These are phyloP conservation scores for Porites divaricata DNA, from an alignment of 92 coral and sea anemone species.

Conservation along the genomic window DNA sequence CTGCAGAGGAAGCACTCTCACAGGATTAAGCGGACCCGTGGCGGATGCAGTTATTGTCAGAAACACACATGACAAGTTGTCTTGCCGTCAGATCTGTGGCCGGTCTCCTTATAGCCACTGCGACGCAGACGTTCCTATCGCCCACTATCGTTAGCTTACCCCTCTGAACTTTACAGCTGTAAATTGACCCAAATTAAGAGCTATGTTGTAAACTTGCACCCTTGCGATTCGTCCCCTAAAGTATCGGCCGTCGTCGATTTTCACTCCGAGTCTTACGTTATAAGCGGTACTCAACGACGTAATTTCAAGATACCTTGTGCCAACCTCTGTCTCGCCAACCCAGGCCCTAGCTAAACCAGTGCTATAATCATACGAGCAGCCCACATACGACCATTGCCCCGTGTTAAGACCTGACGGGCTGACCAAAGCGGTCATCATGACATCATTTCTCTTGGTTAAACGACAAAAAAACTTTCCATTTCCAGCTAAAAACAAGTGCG, in stretches of 20 bases:
- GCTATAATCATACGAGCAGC: conserved; percentile 22
- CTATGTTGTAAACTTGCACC: conserved; percentile 35
- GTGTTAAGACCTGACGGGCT: not conserved
- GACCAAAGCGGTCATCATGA: not conserved
- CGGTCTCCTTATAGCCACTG: not conserved
- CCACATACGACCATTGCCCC: conserved; percentile 26
- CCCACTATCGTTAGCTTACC: not conserved
- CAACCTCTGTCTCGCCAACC: conserved; percentile 16
- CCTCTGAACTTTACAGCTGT: conserved; percentile 23
- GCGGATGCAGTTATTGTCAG: not conserved
- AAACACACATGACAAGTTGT: not conserved
- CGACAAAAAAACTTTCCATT: not conserved
- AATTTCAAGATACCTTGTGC: not conserved
- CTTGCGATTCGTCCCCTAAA: conserved; percentile 32
- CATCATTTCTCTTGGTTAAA: not conserved
- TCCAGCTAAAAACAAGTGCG: conserved; percentile 7
- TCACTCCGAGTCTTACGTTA: conserved; percentile 38
- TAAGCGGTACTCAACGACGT: not conserved
- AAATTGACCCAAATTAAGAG: conserved; percentile 10
- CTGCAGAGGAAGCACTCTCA: too few species aligned
- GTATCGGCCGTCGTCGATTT: conserved; percentile 23
- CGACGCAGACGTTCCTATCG: not conserved
- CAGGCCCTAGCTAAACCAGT: conserved; percentile 25
- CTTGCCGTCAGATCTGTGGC: not conserved
- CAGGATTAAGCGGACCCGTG: not conserved